Percentiles rank a stretch among this genome's conserved stretches.
phyloP scores from a whole-genome alignment of 2,113 vertebrate genomes.

The Nothocercus nigrocapillus region DNA sequence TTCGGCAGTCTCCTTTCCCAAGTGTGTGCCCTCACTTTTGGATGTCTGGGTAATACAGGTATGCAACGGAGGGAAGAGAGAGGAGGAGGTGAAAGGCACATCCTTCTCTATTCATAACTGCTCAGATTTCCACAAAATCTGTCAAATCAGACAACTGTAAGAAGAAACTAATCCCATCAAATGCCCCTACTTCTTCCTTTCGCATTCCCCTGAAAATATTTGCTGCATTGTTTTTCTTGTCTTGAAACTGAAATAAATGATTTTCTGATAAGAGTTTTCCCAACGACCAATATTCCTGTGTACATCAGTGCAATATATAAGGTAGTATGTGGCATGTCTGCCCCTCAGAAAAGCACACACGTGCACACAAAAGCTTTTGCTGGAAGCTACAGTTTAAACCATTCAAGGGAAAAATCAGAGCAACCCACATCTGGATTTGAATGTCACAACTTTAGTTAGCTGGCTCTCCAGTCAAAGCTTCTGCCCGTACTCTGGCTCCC shows the following conservation, averaged over 20 bases:
- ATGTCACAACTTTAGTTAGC: not conserved
- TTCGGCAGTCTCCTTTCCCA: not conserved
- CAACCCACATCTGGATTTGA: not conserved
- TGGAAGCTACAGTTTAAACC: not conserved
- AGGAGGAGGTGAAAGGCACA: not conserved
- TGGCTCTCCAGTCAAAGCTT: not conserved
- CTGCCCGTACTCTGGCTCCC: not conserved
- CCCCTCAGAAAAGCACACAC: accelerated
- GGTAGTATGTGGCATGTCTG: not conserved
- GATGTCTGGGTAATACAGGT: not conserved
- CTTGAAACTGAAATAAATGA: not conserved
- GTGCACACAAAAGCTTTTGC: not conserved
- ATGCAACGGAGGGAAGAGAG: not conserved
- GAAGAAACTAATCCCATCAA: not conserved
- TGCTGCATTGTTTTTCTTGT: not conserved
- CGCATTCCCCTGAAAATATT: not conserved
- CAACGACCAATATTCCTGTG: not conserved
- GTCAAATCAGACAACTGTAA: not conserved
- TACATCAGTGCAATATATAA: not conserved
- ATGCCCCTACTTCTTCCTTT: not conserved
- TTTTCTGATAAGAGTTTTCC: not conserved
- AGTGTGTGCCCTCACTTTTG: not conserved
- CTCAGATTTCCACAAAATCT: not conserved
- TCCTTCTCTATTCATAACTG: not conserved
- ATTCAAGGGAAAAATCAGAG: not conserved